Percentiles rank a stretch among this genome's conserved stretches.
Evolutionary conservation across 2,797 vertebrate species (phyloP).

Genomic region (Enteromius treurensis): DNA sequence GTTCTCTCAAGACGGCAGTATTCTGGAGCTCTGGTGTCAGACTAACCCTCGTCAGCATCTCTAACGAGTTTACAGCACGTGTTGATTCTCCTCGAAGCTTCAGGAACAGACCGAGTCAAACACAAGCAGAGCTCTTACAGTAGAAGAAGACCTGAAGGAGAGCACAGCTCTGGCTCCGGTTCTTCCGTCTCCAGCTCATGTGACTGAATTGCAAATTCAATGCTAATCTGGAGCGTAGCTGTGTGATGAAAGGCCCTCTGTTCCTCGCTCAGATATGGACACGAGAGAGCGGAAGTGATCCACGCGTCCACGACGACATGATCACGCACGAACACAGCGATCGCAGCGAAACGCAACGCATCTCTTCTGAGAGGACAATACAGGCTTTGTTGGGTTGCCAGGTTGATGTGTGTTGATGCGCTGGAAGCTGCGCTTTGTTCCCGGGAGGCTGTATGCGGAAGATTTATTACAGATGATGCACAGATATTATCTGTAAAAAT

Average conservation of each 20-base stretch:
- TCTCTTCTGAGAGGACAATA: slow-evolving; percentile 41
- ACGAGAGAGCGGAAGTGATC: slow-evolving; percentile 23
- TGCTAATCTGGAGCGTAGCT: slow-evolving; percentile 45
- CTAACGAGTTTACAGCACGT: slow-evolving; percentile 27
- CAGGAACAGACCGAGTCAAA: background rate
- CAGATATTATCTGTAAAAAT: slow-evolving; percentile 44
- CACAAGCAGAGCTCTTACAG: slow-evolving; percentile 21
- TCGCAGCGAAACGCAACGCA: slow-evolving; percentile 18
- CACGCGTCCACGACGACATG: slow-evolving; percentile 15
- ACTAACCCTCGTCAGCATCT: slow-evolving; percentile 3
- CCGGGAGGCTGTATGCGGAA: background rate
- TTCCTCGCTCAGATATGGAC: slow-evolving; percentile 33
- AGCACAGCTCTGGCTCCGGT: background rate
- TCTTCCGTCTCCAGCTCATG: slow-evolving; percentile 41
- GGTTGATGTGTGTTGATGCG: background rate
- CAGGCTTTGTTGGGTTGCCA: slow-evolving; percentile 42
- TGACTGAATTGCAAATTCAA: slow-evolving; percentile 59
- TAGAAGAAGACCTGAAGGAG: slow-evolving; percentile 6
- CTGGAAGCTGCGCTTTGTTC: background rate
- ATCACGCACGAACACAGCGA: slow-evolving; percentile 27
- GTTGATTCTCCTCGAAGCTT: background rate
- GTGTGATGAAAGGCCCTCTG: slow-evolving; percentile 55
- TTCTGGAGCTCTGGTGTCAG: slow-evolving; percentile 32
- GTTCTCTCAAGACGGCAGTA: slow-evolving; percentile 27
- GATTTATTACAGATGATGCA: slow-evolving; percentile 41